Evolutionary conservation across 2,888 invertebrate species (phyloP).

Genomic region (Xestia sexstrigata): DNA sequence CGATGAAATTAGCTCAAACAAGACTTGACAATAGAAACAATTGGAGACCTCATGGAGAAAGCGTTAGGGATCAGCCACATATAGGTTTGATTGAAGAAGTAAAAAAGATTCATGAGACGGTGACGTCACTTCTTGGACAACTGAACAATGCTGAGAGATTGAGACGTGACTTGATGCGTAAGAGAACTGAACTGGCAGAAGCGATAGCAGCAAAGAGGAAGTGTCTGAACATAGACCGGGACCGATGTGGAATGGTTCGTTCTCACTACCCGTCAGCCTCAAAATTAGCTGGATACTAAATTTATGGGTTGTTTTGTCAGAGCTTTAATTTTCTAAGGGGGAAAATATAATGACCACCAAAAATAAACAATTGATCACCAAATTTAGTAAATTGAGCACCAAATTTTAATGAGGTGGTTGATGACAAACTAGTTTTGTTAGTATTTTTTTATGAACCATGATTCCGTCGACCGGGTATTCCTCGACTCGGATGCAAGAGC

Average conservation of each 20-base stretch:
- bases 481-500: no score
- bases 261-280: conserved; percentile 93
- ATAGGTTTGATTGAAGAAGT: conserved; percentile 94
- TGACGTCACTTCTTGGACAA: conserved; percentile 92
- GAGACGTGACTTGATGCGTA: conserved; percentile 87
- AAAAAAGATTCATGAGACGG: conserved; percentile 92
- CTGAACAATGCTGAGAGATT: conserved; percentile 92
- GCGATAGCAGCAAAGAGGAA: conserved; percentile 93
- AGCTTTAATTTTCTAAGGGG: neutral
- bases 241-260: conserved; percentile 92
- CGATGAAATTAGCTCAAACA: conserved; percentile 97
- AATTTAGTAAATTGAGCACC: no score
- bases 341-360: no score
- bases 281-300: conserved; percentile 91
- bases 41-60: conserved; percentile 95
- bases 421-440: no score
- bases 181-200: conserved; percentile 91
- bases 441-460: no score
- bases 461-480: no score
- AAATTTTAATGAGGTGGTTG: no score
- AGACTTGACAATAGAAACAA: conserved; percentile 94
- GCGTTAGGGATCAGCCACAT: conserved; percentile 96
- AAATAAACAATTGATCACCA: no score
- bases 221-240: conserved; percentile 92
- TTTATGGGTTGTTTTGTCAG: conserved; percentile 15